Evolutionary conservation across 2,797 vertebrate species (phyloP).

Genomic region (Coreius guichenoti): DNA sequence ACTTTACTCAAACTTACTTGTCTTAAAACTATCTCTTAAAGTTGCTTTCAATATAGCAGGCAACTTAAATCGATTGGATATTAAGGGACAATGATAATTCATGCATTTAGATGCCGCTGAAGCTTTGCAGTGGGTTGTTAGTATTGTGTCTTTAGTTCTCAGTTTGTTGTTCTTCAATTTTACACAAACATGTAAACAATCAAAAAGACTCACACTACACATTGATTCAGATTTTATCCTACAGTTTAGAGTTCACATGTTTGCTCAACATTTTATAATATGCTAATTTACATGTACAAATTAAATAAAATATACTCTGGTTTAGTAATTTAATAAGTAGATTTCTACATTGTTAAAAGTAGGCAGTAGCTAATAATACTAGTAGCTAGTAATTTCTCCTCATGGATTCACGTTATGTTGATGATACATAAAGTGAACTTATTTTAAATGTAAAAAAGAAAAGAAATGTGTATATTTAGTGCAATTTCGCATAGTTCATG

Average conservation of each 20-base stretch:
- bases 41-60: background rate
- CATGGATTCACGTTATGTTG: background rate
- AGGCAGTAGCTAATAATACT: background rate
- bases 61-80: background rate
- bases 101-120: background rate
- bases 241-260: background rate
- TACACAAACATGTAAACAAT: background rate
- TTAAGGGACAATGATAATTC: too few species aligned
- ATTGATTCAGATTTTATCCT: background rate
- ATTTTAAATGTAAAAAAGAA: background rate
- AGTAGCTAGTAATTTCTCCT: background rate
- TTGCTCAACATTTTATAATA: background rate
- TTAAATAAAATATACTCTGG: background rate
- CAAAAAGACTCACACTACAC: background rate
- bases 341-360: background rate
- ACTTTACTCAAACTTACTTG: background rate
- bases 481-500: background rate
- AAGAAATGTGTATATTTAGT: background rate
- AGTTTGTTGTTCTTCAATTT: background rate
- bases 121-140: background rate
- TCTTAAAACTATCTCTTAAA: background rate
- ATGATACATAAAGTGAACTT: background rate
- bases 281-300: background rate
- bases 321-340: background rate
- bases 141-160: background rate